These are phyloP conservation scores for Manis javanica DNA, from an alignment of 2,797 vertebrate species.

Conservation along the genomic window DNA sequence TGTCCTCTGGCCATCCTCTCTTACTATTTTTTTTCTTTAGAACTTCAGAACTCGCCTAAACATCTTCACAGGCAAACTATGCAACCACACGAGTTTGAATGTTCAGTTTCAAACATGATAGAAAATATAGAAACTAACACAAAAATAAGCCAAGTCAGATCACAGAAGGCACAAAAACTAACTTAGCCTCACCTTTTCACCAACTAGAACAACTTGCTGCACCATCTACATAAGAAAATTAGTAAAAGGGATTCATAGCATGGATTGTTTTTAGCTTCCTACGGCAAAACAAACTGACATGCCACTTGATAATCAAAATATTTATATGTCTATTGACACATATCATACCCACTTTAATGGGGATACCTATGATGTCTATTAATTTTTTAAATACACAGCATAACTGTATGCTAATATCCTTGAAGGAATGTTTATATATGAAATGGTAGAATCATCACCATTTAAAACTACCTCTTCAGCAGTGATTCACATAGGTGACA, in stretches of 20 bases:
- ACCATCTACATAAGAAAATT: not conserved
- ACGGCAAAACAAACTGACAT: not conserved
- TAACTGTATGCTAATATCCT: not conserved
- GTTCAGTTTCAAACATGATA: conserved; percentile 33
- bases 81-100: not conserved
- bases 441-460: not conserved
- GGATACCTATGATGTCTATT: not conserved
- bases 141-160: not conserved
- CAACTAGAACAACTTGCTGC: not conserved
- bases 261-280: not conserved
- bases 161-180: not conserved
- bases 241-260: not conserved
- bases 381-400: not conserved
- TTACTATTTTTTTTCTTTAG: conserved; percentile 6
- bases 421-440: not conserved
- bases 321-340: not conserved
- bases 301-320: conserved; percentile 47
- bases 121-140: conserved; percentile 21
- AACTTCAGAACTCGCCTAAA: conserved; percentile 62
- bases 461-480: not conserved
- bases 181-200: not conserved
- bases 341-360: not conserved
- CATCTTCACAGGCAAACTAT: conserved; percentile 41
- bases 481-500: not conserved
- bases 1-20: conserved; percentile 55